Evolutionary conservation across 2,797 vertebrate genomes (phyloP), one percentile per base, ranked within the genome.

Genomic region (Sorex maritimensis): DNA sequence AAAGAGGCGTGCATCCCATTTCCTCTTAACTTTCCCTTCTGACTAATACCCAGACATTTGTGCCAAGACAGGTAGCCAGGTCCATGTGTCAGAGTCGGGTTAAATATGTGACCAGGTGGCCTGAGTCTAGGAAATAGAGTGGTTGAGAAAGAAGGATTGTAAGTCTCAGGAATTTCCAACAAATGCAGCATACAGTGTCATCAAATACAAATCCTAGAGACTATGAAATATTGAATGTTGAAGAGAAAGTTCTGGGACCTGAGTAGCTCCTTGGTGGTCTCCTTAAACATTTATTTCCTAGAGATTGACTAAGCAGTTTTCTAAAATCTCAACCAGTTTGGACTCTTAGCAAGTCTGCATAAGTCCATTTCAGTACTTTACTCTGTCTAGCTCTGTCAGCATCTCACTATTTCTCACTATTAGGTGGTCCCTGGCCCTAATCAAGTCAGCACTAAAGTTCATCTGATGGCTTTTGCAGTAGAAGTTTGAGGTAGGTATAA

Each of bases 21-120:
- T 92, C 30, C 41, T 80, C 75, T 80, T 80, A 38, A 92, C 89
- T 92, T 89, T 94, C 81, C 63, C 77, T 85, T 92, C 81, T 93
- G 86, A 83, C 58, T 68, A 77, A 95, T 88, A 55, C 21, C 65
- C 10, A 3, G 55, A 88, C 38, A 34, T 49, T 38, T 34, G 34
- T 61, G 73, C 81, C 77, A 72, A 89, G 79, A 44, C 41, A 86
- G 30, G 71, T 55, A 14, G 23, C 12, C 65, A 28, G 58, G n/a
- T 2, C 24, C 24, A 0, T 34, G 75, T 75, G 41, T 82, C 82
- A 74, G 75, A 58, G 41, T 5, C 58, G 46, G 75, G 81, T 85
- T 68, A 92, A 79, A 63, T 49, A 81, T 69, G 58, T 63, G n/a
- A 6, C 68, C 13, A 15, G 65, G 23, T 21, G 68, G 3, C 26